Evolutionary conservation across 2,888 invertebrate genomes (phyloP).

Genomic region (Ochropleura plecta): DNA sequence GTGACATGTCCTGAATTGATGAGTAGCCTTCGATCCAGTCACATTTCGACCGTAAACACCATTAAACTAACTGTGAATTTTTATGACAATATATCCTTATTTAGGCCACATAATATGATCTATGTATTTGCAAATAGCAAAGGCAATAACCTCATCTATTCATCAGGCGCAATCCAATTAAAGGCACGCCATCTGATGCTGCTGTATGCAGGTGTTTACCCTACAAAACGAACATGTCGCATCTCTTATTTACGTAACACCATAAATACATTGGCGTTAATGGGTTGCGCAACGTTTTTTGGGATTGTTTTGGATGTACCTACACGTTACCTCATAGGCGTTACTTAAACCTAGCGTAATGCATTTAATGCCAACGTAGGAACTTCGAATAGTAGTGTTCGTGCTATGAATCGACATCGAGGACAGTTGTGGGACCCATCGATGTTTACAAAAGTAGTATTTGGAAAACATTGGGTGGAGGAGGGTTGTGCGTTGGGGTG

Average conservation of each 20-base stretch:
- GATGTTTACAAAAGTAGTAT: conserved; percentile 54
- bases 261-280: conserved; percentile 37
- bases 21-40: conserved; percentile 59
- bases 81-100: conserved; percentile 26
- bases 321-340: conserved; percentile 26
- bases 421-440: conserved; percentile 20
- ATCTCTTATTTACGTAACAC: conserved; percentile 51
- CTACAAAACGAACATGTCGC: conserved; percentile 45
- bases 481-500: conserved; percentile 72
- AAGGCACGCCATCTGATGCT: conserved; percentile 20
- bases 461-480: conserved; percentile 38
- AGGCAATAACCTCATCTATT: conserved; percentile 34
- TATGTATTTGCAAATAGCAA: conserved; percentile 14
- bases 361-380: conserved; percentile 8
- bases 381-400: background rate
- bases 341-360: conserved; percentile 25
- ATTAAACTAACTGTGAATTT: conserved; percentile 44
- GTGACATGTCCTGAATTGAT: conserved; percentile 87
- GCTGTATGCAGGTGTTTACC: conserved; percentile 31
- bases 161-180: conserved; percentile 27
- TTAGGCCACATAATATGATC: conserved; percentile 9
- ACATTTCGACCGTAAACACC: conserved; percentile 56
- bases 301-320: conserved; percentile 35
- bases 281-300: conserved; percentile 57
- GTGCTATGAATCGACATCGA: conserved; percentile 14